Base-by-base conservation (phyloP, 2,888 invertebrate genomes). In the Cenopis cana region DNA sequence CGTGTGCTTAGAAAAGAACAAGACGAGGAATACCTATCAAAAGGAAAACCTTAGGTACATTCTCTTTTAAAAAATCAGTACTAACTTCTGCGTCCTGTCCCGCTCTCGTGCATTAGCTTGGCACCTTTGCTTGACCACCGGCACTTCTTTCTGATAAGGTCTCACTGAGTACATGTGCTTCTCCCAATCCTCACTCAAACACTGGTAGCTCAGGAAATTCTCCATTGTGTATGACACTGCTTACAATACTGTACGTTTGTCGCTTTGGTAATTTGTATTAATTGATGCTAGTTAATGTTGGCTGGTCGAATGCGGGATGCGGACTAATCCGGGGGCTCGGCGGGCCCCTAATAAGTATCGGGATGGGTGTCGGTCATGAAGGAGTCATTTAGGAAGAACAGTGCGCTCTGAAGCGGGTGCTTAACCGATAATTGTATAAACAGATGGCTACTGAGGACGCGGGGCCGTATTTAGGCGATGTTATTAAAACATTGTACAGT, bases 21-120 rank as follows among this genome's bases (percentile, higher is more conserved):
- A n/a, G n/a, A n/a, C n/a, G n/a, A n/a, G n/a, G n/a, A n/a, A n/a
- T n/a, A n/a, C n/a, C n/a, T n/a, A n/a, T n/a, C n/a, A n/a, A n/a
- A n/a, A n/a, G n/a, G n/a, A n/a, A n/a, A n/a, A n/a, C n/a, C n/a
- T n/a, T n/a, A n/a, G n/a, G n/a, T n/a, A n/a, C n/a, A n/a, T n/a
- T n/a, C n/a, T n/a, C n/a, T n/a, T n/a, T n/a, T 24, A 24, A 3
- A 67, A 70, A 68, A 57, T 78, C 72, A 78, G 80, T 88, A 91
- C 89, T 93, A 94, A 97, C 97, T 97, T 97, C 89, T 97, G 96
- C 12, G 97, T 97, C 77, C 97, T 94, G 85, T 96, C 97, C 74
- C 97, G 93, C 84, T 97, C 97, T 17, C 97, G 94, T 1, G 97
- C 97, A 83, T 97, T 97, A 0, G 97, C 97, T 81, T 97, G 97